These are phyloP conservation scores for Radopholus similis DNA, from an alignment of 1,140 invertebrate genomes.

Conservation along the genomic window DNA sequence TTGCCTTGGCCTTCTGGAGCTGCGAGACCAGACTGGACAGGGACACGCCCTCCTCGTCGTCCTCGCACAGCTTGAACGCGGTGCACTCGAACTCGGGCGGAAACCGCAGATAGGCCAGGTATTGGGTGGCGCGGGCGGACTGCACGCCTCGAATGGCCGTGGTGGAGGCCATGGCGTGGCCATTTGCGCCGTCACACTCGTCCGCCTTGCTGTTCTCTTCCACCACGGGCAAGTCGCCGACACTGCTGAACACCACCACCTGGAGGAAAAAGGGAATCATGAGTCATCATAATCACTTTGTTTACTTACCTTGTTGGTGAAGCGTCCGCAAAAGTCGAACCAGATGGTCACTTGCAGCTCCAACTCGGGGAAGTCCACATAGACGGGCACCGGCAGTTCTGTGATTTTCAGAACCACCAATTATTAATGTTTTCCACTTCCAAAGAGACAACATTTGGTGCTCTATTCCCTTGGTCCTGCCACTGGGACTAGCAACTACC, in stretches of 20 bases:
- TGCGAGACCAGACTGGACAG: conserved; percentile 49
- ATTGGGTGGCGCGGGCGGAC: conserved; percentile 43
- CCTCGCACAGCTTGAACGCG: conserved; percentile 39
- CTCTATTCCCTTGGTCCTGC: too few species aligned
- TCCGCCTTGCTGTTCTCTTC: conserved; percentile 7
- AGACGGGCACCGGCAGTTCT: conserved; percentile 57
- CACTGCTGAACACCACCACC: conserved; percentile 51
- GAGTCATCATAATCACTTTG: not conserved
- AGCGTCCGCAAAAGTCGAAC: conserved; percentile 60
- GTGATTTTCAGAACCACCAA: conserved; percentile 19
- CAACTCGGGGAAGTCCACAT: conserved; percentile 41
- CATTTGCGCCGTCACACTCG: not conserved
- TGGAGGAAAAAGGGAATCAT: not conserved
- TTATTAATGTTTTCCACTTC: not conserved
- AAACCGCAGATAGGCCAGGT: conserved; percentile 51
- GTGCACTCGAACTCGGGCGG: conserved; percentile 36
- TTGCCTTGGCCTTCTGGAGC: conserved; percentile 42
- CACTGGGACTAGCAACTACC: too few species aligned
- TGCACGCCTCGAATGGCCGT: not conserved
- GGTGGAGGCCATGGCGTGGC: not conserved
- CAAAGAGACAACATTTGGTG: not conserved
- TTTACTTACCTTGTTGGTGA: conserved; percentile 53
- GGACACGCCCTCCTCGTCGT: conserved; percentile 56
- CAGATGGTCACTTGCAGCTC: conserved; percentile 53
- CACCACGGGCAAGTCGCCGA: conserved; percentile 40